Conservation (phyloP, 1,140 invertebrate genomes). For the Paramacrobiotus metropolitanus region DNA sequence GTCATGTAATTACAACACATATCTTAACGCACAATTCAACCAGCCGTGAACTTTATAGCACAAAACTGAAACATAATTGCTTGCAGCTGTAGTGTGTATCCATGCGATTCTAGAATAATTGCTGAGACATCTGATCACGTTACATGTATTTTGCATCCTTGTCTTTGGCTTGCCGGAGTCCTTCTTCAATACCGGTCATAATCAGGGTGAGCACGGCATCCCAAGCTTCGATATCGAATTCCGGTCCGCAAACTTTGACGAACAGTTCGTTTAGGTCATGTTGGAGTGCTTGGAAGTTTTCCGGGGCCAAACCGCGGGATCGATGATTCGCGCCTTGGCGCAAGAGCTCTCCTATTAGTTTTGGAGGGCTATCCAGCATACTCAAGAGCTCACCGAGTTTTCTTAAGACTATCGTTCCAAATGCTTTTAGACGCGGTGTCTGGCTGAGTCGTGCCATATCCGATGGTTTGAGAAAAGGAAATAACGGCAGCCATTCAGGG, state of each 20-base stretch:
- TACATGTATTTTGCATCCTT: conserved; percentile 2
- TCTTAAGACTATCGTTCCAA: background rate
- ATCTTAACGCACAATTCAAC: too few relatives aligned
- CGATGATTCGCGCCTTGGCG: background rate
- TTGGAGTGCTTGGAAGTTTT: conserved; percentile 2
- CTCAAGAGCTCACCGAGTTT: background rate
- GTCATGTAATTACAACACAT: too few relatives aligned
- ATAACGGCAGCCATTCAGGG: background rate
- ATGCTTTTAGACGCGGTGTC: background rate
- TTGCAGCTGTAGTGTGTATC: too few relatives aligned
- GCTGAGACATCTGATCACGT: too few relatives aligned
- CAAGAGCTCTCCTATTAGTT: background rate
- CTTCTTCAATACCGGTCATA: conserved; percentile 1
- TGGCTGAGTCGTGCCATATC: background rate
- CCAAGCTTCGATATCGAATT: conserved; percentile 3
- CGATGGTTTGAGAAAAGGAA: background rate
- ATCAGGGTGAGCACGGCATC: background rate
- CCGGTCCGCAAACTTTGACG: conserved; percentile 4
- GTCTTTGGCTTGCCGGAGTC: background rate
- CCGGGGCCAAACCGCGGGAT: background rate
- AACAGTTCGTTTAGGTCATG: conserved; percentile 4
- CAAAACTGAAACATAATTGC: too few relatives aligned
- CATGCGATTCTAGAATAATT: too few relatives aligned
- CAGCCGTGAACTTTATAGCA: too few relatives aligned
- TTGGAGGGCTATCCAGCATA: background rate